Percentiles rank a stretch among this genome's conserved stretches.
Conservation (phyloP, 2,797 vertebrate species). For the Premnoplex brunnescens region DNA sequence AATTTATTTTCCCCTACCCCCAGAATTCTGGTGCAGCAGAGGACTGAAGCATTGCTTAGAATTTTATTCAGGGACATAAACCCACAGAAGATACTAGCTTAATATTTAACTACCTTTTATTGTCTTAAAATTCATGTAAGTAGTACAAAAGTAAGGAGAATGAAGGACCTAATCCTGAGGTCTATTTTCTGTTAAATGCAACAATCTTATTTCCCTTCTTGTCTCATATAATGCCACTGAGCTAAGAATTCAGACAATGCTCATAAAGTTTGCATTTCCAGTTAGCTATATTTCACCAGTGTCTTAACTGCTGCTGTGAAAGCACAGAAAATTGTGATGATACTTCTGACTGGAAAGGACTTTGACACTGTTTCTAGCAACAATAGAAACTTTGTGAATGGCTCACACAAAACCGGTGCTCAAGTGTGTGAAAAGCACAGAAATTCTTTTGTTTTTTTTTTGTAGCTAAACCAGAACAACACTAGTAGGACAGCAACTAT, state of each 20-base stretch:
- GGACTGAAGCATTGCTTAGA: neutral
- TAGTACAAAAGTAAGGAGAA: neutral
- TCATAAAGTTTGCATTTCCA: neutral
- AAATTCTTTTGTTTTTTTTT: neutral
- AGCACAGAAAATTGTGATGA: neutral
- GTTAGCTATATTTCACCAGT: neutral
- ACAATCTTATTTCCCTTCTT: neutral
- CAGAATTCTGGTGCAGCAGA: neutral
- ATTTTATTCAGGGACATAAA: neutral
- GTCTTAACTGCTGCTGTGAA: neutral
- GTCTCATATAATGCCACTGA: neutral
- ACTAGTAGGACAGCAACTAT: neutral
- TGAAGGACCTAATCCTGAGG: neutral
- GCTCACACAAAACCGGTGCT: neutral
- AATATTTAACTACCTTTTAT: neutral
- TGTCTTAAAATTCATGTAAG: neutral
- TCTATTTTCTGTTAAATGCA: neutral
- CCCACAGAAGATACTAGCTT: neutral
- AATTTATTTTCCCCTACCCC: neutral
- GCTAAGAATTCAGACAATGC: neutral
- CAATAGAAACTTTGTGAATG: neutral
- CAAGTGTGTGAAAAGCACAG: neutral
- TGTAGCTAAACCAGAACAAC: neutral
- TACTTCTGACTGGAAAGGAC: neutral
- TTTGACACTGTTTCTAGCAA: neutral